phyloP scores from a whole-genome alignment of 2,888 invertebrate species.

The Spodoptera picta region DNA sequence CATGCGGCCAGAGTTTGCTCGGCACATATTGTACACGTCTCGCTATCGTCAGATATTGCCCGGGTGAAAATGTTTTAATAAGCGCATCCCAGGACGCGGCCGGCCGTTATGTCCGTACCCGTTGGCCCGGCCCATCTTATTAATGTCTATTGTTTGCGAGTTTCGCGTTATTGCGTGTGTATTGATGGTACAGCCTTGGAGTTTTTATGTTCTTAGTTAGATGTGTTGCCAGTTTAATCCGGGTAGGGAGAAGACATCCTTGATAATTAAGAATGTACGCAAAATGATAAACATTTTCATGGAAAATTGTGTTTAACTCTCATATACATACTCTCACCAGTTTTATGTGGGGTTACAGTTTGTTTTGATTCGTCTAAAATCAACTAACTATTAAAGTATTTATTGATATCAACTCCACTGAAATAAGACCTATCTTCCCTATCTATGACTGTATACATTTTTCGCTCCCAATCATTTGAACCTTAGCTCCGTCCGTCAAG shows the following conservation, averaged over 20 bases:
- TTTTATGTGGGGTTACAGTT: too few relatives aligned
- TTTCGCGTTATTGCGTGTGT: conserved; percentile 83
- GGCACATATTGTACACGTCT: conserved; percentile 87
- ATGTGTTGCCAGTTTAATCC: conserved; percentile 41
- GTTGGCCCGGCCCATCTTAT: conserved; percentile 79
- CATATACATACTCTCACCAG: too few relatives aligned
- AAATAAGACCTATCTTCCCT: too few relatives aligned
- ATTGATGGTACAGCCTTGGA: conserved; percentile 66
- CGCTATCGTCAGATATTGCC: conserved; percentile 84
- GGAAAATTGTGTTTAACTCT: too few relatives aligned
- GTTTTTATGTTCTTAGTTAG: conserved; percentile 58
- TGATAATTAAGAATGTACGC: conserved; percentile 21
- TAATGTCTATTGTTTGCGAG: conserved; percentile 87
- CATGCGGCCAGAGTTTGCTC: conserved; percentile 85
- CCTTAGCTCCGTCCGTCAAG: conserved; percentile 17
- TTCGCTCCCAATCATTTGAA: conserved; percentile 12
- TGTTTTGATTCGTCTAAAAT: too few relatives aligned
- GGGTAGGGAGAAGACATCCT: conserved; percentile 5
- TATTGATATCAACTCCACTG: too few relatives aligned
- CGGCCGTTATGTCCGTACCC: conserved; percentile 72
- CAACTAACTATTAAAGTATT: too few relatives aligned
- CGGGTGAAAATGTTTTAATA: conserved; percentile 87
- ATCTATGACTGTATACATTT: background rate
- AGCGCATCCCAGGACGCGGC: conserved; percentile 82
- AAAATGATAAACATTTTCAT: conserved; percentile 4